phyloP scores from a whole-genome alignment of 2,888 invertebrate genomes.

The Philaethria dido region DNA sequence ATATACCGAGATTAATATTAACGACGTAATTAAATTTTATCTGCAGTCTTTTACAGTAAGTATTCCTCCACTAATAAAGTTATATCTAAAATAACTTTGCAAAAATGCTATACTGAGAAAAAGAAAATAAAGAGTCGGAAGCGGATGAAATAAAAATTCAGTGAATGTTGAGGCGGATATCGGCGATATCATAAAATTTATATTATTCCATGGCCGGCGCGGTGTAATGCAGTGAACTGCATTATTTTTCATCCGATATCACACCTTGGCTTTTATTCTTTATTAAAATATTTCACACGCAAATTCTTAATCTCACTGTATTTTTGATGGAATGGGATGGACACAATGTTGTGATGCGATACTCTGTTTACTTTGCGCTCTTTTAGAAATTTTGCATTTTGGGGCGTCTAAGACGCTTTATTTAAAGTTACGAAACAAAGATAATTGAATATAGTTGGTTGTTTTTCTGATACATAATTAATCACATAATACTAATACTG shows the following conservation, averaged over 20 bases:
- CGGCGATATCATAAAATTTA: conserved; percentile 54
- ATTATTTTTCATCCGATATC: conserved; percentile 65
- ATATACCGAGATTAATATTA: not conserved
- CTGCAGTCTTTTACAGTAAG: not conserved
- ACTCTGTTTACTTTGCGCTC: not conserved
- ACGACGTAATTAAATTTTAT: conserved; percentile 13
- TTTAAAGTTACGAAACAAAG: no score
- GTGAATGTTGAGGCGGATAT: conserved; percentile 47
- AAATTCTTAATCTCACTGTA: conserved; percentile 15
- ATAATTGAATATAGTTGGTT: no score
- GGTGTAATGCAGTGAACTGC: conserved; percentile 48
- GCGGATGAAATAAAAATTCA: conserved; percentile 38
- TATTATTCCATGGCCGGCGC: conserved; percentile 47
- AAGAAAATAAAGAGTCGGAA: conserved; percentile 26
- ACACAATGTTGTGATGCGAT: not conserved
- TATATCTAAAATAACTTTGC: conserved; percentile 16
- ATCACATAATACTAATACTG: no score
- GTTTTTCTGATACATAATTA: no score
- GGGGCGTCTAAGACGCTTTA: not conserved
- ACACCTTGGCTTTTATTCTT: conserved; percentile 56
- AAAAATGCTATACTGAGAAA: conserved; percentile 21
- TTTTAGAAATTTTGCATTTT: not conserved
- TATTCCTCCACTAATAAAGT: conserved; percentile 16
- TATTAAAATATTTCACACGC: conserved; percentile 56
- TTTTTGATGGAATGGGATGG: not conserved